Evolutionary conservation across 2,797 vertebrate species (phyloP), one percentile per base, ranked within the genome.

Genomic region (Hemitrygon akajei): DNA sequence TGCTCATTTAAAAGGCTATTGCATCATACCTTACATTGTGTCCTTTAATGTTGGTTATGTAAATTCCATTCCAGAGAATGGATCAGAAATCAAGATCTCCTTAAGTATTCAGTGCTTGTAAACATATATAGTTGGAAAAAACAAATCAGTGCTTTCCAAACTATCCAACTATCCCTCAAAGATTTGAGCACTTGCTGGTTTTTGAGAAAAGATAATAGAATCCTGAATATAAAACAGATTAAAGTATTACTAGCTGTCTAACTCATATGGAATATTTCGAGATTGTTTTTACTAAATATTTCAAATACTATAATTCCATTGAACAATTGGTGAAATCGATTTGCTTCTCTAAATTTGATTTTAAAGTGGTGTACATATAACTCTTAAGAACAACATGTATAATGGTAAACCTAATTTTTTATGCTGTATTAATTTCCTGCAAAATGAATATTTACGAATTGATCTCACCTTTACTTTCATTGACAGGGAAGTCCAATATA

Each of bases 401-500:
- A 47, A 47, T 47, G 47, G 47, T 47, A 47, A 47, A 47, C 47
- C 1, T 75, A 22, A 25, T 27, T 82, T 58, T 63, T 3, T 37
- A 7, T 89, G 16, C 20, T 37, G 76, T 91, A 58, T 40, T 77
- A 37, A 12, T 30, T 86, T 7, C 37, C 66, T 93, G 34, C 30
- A 47, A 7, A 18, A 9, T 73, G 12, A 94, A 82, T 37, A n/a
- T 40, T 89, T 89, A 34, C 84, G 89, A 66, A n/a, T 66, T 69
- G 34, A 63, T 37, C 30, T 3, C 9, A 93, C 56, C 77, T 56
- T 60, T 34, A 2, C 94, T 94, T 94, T 1, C 40, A 34, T 4
- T 30, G 30, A 93, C 91, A 98, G 98, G 98, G 0, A 99, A 99
- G 94, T 99, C 98, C 9, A 99, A 99, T 79, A 95, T 99, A 93